Evolutionary conservation across 2,113 vertebrate genomes (phyloP).

Genomic region (Coptodon rendalli): DNA sequence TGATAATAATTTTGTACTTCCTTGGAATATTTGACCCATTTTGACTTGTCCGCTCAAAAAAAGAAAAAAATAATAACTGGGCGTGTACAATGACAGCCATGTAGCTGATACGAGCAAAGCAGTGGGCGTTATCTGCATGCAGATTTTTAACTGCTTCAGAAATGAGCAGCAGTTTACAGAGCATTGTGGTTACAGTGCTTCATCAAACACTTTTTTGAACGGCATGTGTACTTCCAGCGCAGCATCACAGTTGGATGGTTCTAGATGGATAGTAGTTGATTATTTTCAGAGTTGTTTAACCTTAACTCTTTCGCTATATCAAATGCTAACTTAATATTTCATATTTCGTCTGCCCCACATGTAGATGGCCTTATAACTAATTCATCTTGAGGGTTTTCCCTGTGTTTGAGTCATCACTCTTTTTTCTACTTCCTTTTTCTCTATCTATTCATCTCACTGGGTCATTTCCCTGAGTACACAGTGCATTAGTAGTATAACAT

Average conservation of each 20-base stretch:
- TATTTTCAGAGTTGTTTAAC: conserved; percentile 30
- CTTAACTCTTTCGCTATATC: conserved; percentile 36
- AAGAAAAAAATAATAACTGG: conserved; percentile 25
- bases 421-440: neutral
- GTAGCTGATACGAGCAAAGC: conserved; percentile 18
- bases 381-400: conserved; percentile 61
- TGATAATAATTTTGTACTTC: neutral
- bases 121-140: conserved; percentile 33
- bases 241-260: neutral
- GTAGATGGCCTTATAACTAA: conserved; percentile 66
- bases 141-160: conserved; percentile 24
- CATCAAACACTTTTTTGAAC: conserved; percentile 8
- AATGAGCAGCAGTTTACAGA: neutral
- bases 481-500: neutral
- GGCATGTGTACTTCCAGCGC: neutral
- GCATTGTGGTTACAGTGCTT: neutral
- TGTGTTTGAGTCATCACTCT: conserved; percentile 24
- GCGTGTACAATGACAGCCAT: conserved; percentile 51
- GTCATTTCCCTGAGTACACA: neutral
- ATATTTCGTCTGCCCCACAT: conserved; percentile 61
- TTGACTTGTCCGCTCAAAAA: conserved; percentile 21
- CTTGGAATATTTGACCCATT: conserved; percentile 1
- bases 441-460: neutral
- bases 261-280: neutral
- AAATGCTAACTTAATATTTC: conserved; percentile 67